Evolutionary conservation across 2,888 invertebrate genomes (phyloP).

Genomic region (Synergus japonicus): DNA sequence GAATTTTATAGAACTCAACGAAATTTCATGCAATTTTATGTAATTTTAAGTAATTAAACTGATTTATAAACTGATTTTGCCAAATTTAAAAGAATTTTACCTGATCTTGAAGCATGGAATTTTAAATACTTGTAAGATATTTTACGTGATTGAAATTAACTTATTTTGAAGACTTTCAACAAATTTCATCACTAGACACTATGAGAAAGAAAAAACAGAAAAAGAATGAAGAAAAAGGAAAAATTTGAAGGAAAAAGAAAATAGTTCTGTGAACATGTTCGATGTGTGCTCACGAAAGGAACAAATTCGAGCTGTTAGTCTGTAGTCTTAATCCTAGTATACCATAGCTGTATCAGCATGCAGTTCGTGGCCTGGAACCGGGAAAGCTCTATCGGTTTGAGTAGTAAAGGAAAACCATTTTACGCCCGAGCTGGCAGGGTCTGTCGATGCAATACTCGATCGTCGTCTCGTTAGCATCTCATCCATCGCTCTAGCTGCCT

Average conservation of each 20-base stretch:
- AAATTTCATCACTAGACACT: no score
- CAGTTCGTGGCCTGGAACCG: conserved; percentile 20
- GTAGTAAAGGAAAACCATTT: conserved; percentile 70
- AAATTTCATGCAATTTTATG: no score
- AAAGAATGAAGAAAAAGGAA: no score
- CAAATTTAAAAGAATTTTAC: no score
- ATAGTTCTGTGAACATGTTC: conserved; percentile 7
- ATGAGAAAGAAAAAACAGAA: no score
- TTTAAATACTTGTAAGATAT: no score
- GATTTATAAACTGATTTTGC: no score
- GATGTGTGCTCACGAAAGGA: background rate
- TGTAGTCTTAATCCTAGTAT: background rate
- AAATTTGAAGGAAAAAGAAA: background rate
- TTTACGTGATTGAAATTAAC: no score
- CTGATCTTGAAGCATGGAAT: no score
- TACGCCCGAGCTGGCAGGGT: conserved; percentile 63
- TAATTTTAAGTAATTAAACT: no score
- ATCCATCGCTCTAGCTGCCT: conserved; percentile 61
- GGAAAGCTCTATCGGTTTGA: conserved; percentile 45
- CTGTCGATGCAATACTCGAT: conserved; percentile 63
- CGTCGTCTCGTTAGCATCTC: conserved; percentile 71
- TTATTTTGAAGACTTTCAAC: no score
- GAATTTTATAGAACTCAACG: no score
- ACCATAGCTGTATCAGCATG: conserved; percentile 30
- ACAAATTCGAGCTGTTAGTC: background rate